These are phyloP conservation scores for Morus bassanus DNA, from an alignment of 2,797 vertebrate genomes.

Conservation along the genomic window DNA sequence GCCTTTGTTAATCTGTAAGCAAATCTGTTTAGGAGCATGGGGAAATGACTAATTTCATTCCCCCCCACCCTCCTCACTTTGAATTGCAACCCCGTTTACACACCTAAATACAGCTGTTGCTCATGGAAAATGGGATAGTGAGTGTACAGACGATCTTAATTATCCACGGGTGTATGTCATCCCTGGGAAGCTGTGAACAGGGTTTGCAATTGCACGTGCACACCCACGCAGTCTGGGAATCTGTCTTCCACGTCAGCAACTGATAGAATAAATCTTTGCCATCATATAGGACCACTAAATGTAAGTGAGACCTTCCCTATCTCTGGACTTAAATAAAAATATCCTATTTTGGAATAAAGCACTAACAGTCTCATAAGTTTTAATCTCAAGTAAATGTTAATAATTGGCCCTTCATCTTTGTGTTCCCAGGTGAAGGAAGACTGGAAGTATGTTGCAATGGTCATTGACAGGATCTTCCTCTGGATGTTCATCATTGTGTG, in stretches of 20 bases:
- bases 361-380: background rate
- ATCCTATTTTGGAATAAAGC: background rate
- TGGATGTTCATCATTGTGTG: constrained; percentile 95
- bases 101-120: background rate
- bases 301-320: fast-evolving
- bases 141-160: background rate
- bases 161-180: background rate
- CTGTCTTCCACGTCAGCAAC: background rate
- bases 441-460: constrained; percentile 96
- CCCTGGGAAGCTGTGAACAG: background rate
- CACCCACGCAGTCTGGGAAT: background rate
- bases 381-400: background rate
- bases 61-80: background rate
- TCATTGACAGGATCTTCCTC: constrained; percentile 94
- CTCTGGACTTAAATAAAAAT: background rate
- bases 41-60: fast-evolving
- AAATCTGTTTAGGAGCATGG: background rate
- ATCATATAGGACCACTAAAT: background rate
- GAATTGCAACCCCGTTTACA: background rate
- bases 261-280: background rate
- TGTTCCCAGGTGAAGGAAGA: constrained; percentile 88
- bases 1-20: background rate
- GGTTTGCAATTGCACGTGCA: background rate
- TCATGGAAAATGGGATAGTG: background rate
- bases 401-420: background rate